A percentile compares a stretch with the other conserved stretches of the same genome.
These are phyloP conservation scores for Hiodon tergisus DNA, from an alignment of 2,113 vertebrate genomes.

Conservation along the genomic window DNA sequence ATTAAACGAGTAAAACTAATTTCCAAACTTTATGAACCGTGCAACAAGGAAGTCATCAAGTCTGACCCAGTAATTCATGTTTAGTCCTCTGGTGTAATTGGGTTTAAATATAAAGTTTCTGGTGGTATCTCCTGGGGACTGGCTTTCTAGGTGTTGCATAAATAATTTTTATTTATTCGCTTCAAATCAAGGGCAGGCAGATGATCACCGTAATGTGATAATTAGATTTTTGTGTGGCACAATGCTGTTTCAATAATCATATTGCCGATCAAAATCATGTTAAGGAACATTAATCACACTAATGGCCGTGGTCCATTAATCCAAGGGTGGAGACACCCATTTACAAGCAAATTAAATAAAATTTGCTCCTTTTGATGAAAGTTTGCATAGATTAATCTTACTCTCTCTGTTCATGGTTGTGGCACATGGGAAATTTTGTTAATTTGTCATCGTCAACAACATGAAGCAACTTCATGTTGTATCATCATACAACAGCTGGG, in stretches of 20 bases:
- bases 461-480: no score
- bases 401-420: neutral
- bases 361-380: neutral
- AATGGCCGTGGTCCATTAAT: neutral
- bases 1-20: neutral
- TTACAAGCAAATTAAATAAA: conserved; percentile 10
- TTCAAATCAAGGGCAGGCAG: conserved; percentile 4
- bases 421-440: neutral
- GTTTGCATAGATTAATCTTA: neutral
- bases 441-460: no score
- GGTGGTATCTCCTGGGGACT: no score
- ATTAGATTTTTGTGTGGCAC: neutral
- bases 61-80: neutral
- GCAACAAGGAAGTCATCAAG: neutral
- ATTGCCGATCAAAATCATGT: neutral
- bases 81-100: neutral
- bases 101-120: neutral
- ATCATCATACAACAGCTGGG: no score
- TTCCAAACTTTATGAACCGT: neutral
- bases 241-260: conserved; percentile 13
- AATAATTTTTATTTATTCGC: neutral
- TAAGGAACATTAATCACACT: conserved; percentile 11
- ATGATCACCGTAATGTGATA: conserved; percentile 3
- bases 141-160: neutral
- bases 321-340: conserved; percentile 8